Conservation (phyloP, 2,888 invertebrate genomes). For the Cephalotes varians region DNA sequence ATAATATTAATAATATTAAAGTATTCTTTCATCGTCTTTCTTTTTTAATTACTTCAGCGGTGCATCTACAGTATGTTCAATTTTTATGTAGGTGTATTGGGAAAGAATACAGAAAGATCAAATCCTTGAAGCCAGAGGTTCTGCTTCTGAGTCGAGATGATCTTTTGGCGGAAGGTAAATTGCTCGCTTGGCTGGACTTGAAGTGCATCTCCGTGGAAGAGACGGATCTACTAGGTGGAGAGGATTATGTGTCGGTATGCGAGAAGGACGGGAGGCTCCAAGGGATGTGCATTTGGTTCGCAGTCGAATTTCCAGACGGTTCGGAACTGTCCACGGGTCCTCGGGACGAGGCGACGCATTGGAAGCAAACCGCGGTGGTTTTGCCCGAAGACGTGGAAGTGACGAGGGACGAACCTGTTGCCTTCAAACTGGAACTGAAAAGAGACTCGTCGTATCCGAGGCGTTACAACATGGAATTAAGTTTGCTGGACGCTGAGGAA, state of each 20-base stretch:
- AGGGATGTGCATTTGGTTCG: conserved; percentile 94
- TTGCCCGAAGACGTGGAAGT: conserved; percentile 89
- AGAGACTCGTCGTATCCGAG: conserved; percentile 86
- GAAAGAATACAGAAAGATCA: conserved; percentile 88
- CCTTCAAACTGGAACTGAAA: conserved; percentile 89
- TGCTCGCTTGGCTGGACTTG: conserved; percentile 90
- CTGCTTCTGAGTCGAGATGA: conserved; percentile 87
- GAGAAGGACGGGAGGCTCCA: conserved; percentile 89
- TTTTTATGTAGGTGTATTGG: conserved; percentile 86
- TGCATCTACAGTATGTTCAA: background rate
- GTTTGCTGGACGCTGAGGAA: conserved; percentile 89
- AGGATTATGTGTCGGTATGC: conserved; percentile 87
- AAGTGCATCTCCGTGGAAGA: conserved; percentile 88
- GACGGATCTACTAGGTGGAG: conserved; percentile 88
- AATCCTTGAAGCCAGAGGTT: conserved; percentile 90
- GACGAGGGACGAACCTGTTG: conserved; percentile 89
- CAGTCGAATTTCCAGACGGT: conserved; percentile 90
- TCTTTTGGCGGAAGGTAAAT: conserved; percentile 89
- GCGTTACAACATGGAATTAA: conserved; percentile 90
- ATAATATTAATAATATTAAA: too few relatives aligned
- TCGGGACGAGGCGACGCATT: conserved; percentile 88
- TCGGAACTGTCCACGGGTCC: conserved; percentile 88
- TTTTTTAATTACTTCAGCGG: conserved; percentile 2
- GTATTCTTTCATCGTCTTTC: background rate
- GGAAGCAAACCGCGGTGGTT: conserved; percentile 92